phyloP scores from a whole-genome alignment of 2,888 invertebrate genomes.

The Julus scandinavius region DNA sequence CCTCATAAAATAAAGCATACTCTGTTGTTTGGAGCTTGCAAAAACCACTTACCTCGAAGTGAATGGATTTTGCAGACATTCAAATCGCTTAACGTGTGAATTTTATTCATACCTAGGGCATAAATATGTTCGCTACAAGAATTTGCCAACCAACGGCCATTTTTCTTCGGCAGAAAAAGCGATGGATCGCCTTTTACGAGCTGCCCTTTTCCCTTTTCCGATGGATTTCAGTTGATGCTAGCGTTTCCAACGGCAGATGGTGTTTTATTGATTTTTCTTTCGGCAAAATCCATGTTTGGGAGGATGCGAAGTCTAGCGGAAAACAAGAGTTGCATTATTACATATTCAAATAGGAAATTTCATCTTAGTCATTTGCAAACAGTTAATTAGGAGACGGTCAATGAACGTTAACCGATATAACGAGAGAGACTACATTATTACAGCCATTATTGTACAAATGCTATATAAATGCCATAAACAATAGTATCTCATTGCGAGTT shows the following conservation, averaged over 20 bases:
- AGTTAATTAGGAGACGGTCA: background rate
- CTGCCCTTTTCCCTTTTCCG: background rate
- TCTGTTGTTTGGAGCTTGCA: background rate
- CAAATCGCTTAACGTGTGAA: conserved; percentile 48
- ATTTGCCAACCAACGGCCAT: conserved; percentile 12
- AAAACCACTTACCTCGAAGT: conserved; percentile 51
- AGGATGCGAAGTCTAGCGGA: background rate
- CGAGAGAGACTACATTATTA: no score
- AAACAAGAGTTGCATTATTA: background rate
- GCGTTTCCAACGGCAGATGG: background rate
- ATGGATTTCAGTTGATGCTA: background rate
- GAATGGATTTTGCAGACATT: conserved; percentile 54
- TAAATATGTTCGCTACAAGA: background rate
- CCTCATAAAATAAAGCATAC: background rate
- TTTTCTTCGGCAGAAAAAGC: conserved; percentile 22
- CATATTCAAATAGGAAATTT: background rate
- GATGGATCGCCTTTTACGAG: background rate
- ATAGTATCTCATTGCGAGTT: no score
- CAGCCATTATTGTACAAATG: no score
- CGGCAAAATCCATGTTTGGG: background rate
- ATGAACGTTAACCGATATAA: background rate
- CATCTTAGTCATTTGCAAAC: background rate
- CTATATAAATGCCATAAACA: no score
- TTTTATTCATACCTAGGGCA: conserved; percentile 47
- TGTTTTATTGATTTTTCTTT: background rate